A percentile compares a stretch with the other conserved stretches of the same genome.
Conservation (phyloP, 2,888 invertebrate genomes). For the Cataglyphis cursor region DNA sequence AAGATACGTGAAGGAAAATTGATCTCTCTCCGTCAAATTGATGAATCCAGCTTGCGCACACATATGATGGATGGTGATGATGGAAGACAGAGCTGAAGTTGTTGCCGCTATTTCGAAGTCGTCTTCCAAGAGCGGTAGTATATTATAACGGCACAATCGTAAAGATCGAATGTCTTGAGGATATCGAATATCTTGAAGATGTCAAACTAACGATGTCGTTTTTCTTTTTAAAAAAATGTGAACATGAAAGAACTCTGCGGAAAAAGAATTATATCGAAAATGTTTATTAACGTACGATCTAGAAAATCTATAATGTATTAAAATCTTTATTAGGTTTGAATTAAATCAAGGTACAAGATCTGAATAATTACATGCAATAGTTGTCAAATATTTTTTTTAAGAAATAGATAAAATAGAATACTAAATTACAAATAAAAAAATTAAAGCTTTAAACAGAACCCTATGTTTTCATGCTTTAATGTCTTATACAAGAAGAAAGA, state of each 20-base stretch:
- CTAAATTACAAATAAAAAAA: background rate
- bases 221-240: background rate
- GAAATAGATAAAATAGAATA: background rate
- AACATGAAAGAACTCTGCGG: background rate
- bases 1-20: background rate
- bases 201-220: background rate
- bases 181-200: background rate
- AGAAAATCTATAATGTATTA: background rate
- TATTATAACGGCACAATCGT: conserved; percentile 38
- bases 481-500: no score
- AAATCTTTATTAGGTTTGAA: background rate
- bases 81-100: conserved; percentile 12
- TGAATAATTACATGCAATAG: background rate
- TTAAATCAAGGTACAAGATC: background rate
- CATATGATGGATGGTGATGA: conserved; percentile 30
- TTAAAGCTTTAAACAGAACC: background rate
- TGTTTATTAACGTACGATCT: background rate
- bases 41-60: conserved; percentile 14
- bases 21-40: conserved; percentile 27
- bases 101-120: conserved; percentile 22
- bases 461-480: background rate
- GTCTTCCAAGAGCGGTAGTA: background rate
- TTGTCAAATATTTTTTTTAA: background rate
- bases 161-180: conserved; percentile 4
- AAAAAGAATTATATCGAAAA: background rate